Conservation (phyloP, 2,888 invertebrate genomes). For the Yponomeuta plumbellus region DNA sequence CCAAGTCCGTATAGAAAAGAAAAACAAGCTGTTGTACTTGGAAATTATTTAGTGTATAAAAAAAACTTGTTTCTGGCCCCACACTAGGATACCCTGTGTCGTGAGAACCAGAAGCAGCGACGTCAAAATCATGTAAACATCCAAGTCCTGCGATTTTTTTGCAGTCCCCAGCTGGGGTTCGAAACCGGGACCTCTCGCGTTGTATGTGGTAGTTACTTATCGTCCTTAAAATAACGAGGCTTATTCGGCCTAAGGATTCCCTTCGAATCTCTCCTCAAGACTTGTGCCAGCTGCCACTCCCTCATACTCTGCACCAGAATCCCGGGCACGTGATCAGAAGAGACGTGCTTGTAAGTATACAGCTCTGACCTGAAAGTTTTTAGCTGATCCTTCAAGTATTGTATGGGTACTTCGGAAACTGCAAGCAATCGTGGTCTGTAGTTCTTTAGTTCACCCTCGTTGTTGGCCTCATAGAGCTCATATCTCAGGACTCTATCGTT, state of each 20-base stretch:
- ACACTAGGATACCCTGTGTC: no score
- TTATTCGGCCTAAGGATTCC: background rate
- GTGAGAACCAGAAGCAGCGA: no score
- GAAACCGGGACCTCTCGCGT: no score
- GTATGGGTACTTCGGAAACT: conserved; percentile 53
- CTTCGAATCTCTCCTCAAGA: background rate
- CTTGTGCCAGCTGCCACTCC: conserved; percentile 59
- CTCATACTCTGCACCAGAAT: conserved; percentile 52
- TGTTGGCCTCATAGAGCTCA: conserved; percentile 57
- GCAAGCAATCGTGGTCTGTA: conserved; percentile 51
- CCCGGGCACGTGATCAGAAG: conserved; percentile 51
- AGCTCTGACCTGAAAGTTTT: conserved; percentile 45
- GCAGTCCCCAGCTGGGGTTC: no score
- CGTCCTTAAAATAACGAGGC: no score
- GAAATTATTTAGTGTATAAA: no score
- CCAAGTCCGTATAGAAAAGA: no score
- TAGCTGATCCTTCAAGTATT: conserved; percentile 54
- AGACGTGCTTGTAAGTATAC: conserved; percentile 48
- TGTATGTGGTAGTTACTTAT: no score
- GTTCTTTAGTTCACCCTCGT: conserved; percentile 35
- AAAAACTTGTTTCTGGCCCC: no score
- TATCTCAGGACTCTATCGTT: conserved; percentile 53
- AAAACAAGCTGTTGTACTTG: no score
- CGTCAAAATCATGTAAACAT: no score
- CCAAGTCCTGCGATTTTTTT: no score